These are phyloP conservation scores for Standfussiana lucernea DNA, from an alignment of 2,888 invertebrate genomes.

Conservation along the genomic window DNA sequence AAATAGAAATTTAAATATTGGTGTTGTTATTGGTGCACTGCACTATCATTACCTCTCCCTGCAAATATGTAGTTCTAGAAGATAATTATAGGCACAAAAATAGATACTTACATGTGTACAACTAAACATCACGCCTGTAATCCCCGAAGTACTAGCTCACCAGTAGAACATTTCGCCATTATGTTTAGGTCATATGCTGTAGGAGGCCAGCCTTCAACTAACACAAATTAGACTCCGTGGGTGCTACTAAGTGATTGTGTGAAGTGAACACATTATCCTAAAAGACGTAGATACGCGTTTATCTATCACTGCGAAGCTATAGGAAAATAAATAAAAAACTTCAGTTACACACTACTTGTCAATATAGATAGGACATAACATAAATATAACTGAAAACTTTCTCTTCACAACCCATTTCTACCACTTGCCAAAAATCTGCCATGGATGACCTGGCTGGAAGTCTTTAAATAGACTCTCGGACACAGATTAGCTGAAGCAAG, in stretches of 20 bases:
- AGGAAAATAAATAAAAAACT: neutral
- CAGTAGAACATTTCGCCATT: neutral
- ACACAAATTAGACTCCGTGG: neutral
- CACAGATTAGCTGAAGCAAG: neutral
- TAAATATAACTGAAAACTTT: neutral
- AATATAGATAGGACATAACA: neutral
- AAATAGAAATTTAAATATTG: constrained; percentile 89
- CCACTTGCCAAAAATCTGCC: neutral
- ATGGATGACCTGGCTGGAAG: too few relatives aligned
- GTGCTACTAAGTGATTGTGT: neutral
- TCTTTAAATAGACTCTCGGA: too few relatives aligned
- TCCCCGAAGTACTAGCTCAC: neutral
- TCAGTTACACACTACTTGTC: neutral
- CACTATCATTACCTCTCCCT: constrained; percentile 40
- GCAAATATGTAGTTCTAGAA: neutral
- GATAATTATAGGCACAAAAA: neutral
- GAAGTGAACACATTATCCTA: neutral
- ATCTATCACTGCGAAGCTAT: neutral
- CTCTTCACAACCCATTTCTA: neutral
- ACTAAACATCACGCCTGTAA: neutral
- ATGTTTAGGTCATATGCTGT: neutral
- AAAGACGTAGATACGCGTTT: neutral
- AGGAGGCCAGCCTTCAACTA: neutral
- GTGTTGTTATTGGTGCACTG: constrained; percentile 83
- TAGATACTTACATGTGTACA: neutral